Base-by-base conservation (phyloP, 2,797 vertebrate species). In the Muscicapa striata region DNA sequence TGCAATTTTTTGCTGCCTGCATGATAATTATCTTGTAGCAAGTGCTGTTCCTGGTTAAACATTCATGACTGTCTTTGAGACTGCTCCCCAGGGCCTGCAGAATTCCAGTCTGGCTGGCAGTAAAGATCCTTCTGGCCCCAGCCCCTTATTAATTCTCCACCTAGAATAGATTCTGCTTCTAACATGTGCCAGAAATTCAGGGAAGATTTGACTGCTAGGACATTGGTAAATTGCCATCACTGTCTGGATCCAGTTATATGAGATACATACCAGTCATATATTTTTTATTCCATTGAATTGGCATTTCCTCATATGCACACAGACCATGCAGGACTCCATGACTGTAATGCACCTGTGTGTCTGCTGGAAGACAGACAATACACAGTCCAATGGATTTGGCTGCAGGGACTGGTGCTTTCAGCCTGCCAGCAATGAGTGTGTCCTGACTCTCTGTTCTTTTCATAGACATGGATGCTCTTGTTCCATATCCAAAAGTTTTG, bases 31-130 rank as follows among this genome's bases (percentile, higher is more conserved):
- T 57, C 80, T 82, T 90, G 89, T 94, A 88, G 94, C 87, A 69
- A 96, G 74, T 51, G 83, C 92, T 94, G 94, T 95, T 97, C 87
- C 89, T 94, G 82, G 87, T 96, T 95, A 96, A 96, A 97, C 94
- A 94, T 95, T 94, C 91, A 96, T 94, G 91, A 88, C 84, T 68
- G 26, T 74, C 89, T 95, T 73, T 86, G 91, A 88, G 83, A 58
- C 87, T 84, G 48, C 27, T 91, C 95, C 89, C 87, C 7, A 0
- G 61, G 74, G 91, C 80, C 93, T 94, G 80, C 80, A 86, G 85
- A 94, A 90, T 89, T 93, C 83, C 61, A 94, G 74, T 66, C 67
- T 93, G 80, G n/a, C 73, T 96, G 91, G 63, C 87, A 87, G 58
- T 51, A 78, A 94, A 81, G 62, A 82, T 86, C 49, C n/a, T 95